Evolutionary conservation across 2,113 vertebrate species (phyloP).

Genomic region (Sakesphorus luctuosus): DNA sequence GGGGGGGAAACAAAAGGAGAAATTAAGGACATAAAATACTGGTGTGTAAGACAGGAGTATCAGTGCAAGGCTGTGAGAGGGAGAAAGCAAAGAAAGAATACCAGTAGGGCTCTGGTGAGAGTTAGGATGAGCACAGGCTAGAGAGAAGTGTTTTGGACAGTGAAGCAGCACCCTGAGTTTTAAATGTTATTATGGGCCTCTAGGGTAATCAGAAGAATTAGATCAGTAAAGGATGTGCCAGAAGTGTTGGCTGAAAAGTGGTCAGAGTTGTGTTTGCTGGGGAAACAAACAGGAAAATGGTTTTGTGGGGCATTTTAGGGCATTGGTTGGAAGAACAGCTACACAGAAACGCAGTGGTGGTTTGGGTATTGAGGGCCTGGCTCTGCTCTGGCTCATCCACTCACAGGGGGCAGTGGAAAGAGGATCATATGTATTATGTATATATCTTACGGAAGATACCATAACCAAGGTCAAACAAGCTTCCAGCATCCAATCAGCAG

Average conservation of each 20-base stretch:
- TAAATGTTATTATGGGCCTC: slow-evolving; percentile 25
- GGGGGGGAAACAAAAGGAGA: not conserved
- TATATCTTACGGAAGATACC: not conserved
- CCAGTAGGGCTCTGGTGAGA: not conserved
- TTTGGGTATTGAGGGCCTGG: not conserved
- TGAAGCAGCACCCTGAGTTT: not conserved
- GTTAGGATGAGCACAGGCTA: not conserved
- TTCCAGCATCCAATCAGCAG: not conserved
- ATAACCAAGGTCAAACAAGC: not conserved
- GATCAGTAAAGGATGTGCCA: slow-evolving; percentile 42
- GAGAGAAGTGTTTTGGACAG: not conserved
- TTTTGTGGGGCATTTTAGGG: not conserved
- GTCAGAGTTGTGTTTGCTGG: not conserved
- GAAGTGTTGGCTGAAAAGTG: not conserved
- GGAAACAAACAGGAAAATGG: not conserved
- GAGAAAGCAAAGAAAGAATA: not conserved
- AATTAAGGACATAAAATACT: not conserved
- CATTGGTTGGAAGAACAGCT: not conserved
- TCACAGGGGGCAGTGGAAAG: not conserved
- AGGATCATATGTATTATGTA: not conserved
- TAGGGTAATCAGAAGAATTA: slow-evolving; percentile 25
- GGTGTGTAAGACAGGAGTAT: not conserved
- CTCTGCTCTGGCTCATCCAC: not conserved
- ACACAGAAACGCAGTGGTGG: not conserved
- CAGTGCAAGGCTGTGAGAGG: not conserved